phyloP scores from a whole-genome alignment of 2,797 vertebrate species.

The Arrhamphus sclerolepis region DNA sequence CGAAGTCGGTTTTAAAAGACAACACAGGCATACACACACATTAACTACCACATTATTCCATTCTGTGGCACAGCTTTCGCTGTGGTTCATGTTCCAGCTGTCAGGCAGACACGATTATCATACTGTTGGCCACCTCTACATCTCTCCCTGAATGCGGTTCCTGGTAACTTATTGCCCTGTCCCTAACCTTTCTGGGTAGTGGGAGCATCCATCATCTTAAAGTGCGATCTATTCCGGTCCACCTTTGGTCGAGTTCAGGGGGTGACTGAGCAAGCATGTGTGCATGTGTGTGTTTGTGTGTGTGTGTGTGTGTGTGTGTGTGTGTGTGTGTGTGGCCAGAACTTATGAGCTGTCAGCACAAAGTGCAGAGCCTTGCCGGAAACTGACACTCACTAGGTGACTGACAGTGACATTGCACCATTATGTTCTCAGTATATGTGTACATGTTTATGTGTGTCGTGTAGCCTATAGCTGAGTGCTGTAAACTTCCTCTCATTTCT shows the following conservation, averaged over 20 bases:
- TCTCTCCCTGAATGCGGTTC: constrained; percentile 48
- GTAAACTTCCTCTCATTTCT: constrained; percentile 49
- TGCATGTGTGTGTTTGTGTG: constrained; percentile 11
- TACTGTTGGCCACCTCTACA: constrained; percentile 56
- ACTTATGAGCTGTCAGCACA: constrained; percentile 83
- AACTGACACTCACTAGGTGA: constrained; percentile 74
- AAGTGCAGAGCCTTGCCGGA: constrained; percentile 80
- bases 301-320: constrained; percentile 25
- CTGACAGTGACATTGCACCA: constrained; percentile 77
- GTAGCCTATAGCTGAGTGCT: constrained; percentile 40
- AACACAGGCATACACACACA: background rate
- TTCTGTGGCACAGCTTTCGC: constrained; percentile 20
- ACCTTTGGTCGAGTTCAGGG: constrained; percentile 52
- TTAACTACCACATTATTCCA: constrained; percentile 37
- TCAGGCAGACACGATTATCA: constrained; percentile 68
- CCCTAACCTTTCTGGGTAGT: constrained; percentile 77
- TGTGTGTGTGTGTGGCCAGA: constrained; percentile 33
- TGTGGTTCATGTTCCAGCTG: constrained; percentile 52
- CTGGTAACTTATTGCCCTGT: constrained; percentile 75
- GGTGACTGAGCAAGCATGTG: constrained; percentile 60
- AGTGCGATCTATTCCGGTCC: constrained; percentile 78
- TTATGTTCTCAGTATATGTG: constrained; percentile 47
- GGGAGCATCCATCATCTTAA: constrained; percentile 79
- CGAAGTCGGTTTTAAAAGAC: no score
- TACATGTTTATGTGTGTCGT: constrained; percentile 38